Evolutionary conservation across 2,888 invertebrate genomes (phyloP).

Genomic region (Vannuccia rotundouncinata): DNA sequence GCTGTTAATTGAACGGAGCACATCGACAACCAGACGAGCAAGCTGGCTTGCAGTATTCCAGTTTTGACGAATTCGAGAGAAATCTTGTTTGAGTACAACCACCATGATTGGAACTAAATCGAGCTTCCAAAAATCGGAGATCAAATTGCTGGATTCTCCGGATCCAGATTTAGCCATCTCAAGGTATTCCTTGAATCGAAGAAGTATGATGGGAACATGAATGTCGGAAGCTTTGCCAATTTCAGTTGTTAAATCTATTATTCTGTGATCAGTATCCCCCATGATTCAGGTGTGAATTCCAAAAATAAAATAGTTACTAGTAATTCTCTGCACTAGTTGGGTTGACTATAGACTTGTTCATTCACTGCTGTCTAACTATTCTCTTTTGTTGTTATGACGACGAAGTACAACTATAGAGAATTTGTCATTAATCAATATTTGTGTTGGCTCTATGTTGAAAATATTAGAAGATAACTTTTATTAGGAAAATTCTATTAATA

Average conservation of each 20-base stretch:
- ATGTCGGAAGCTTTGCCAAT: slow-evolving; percentile 11
- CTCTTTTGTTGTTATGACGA: background rate
- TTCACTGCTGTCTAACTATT: background rate
- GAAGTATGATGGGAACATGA: slow-evolving; percentile 1
- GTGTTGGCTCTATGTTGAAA: too few species aligned
- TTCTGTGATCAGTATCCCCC: background rate
- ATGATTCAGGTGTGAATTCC: too few species aligned
- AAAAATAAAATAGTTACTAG: background rate
- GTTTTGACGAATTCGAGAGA: slow-evolving; percentile 48
- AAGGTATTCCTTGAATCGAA: slow-evolving; percentile 1
- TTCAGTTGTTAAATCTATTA: slow-evolving; percentile 28
- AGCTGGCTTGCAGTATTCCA: slow-evolving; percentile 52
- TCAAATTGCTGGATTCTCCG: slow-evolving; percentile 44
- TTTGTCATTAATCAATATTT: too few species aligned
- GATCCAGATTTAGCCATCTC: slow-evolving; percentile 41
- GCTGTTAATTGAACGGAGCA: slow-evolving; percentile 15
- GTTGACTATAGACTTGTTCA: too few species aligned
- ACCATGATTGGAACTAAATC: slow-evolving; percentile 50
- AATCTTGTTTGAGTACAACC: slow-evolving; percentile 53
- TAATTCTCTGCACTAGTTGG: background rate
- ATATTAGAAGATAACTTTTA: too few species aligned
- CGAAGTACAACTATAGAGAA: too few species aligned
- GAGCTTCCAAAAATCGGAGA: slow-evolving; percentile 49
- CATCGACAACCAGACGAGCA: slow-evolving; percentile 40
- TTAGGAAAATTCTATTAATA: too few species aligned